Percentiles rank a stretch among this genome's conserved stretches.
Conservation (phyloP, 2,797 vertebrate species). For the Gymnothorax reevesii region DNA sequence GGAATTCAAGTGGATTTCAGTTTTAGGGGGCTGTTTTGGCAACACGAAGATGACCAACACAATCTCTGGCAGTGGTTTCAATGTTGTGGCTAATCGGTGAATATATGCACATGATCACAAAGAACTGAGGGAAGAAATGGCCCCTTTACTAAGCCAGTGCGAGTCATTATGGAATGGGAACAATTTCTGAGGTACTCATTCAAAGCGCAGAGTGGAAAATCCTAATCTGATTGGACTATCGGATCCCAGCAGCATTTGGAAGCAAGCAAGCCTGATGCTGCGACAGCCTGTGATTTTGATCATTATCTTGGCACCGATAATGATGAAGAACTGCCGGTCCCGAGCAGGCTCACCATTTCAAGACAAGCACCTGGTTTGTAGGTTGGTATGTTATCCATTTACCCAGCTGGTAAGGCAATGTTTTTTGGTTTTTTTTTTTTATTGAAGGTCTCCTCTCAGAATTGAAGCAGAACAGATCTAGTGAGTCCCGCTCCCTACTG, state of each 20-base stretch:
- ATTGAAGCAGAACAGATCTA: background rate
- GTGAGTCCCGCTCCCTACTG: background rate
- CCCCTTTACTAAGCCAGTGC: background rate
- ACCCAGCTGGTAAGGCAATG: background rate
- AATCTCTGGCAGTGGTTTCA: too few species aligned
- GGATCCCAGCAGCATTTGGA: slow-evolving; percentile 9
- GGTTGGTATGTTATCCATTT: background rate
- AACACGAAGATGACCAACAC: too few species aligned
- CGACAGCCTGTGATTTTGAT: background rate
- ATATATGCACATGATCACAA: too few species aligned
- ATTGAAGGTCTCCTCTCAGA: background rate
- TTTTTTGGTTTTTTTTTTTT: background rate
- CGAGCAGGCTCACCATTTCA: background rate
- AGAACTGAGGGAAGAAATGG: background rate
- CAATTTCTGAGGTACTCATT: background rate
- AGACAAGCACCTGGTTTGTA: background rate
- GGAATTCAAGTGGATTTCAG: too few species aligned
- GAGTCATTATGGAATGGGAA: background rate
- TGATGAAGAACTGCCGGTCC: background rate
- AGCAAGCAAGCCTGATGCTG: background rate
- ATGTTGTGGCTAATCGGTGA: too few species aligned
- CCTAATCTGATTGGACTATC: background rate
- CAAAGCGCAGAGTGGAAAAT: background rate
- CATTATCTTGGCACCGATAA: background rate
- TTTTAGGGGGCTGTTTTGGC: too few species aligned